Evolutionary conservation across 2,113 vertebrate genomes (phyloP).

Genomic region (Corythornis cristatus): DNA sequence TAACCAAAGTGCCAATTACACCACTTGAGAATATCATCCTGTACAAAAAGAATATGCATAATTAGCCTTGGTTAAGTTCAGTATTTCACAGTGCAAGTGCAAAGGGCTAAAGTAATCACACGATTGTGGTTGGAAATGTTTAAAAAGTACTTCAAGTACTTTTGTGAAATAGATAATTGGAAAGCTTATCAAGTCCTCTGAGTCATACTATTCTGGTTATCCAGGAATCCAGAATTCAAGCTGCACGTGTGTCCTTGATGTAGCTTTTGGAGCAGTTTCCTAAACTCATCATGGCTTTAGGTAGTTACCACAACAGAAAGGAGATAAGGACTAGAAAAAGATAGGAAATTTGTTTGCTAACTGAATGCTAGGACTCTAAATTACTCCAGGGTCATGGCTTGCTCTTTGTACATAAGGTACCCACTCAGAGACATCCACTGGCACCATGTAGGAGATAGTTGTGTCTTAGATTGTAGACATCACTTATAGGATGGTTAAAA

Average conservation of each 20-base stretch:
- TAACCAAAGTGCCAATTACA: neutral
- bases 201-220: neutral
- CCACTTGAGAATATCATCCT: constrained; percentile 26
- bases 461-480: neutral
- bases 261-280: neutral
- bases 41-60: constrained; percentile 8
- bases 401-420: neutral
- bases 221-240: constrained; percentile 1
- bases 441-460: neutral
- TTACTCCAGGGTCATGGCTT: neutral
- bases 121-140: neutral
- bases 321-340: neutral
- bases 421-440: neutral
- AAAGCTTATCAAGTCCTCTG: neutral
- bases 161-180: neutral
- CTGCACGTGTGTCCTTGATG: neutral
- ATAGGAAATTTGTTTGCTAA: neutral
- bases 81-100: constrained; percentile 15
- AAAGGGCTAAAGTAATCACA: constrained; percentile 16
- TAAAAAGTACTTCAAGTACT: constrained; percentile 1
- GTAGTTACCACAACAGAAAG: neutral
- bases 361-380: neutral
- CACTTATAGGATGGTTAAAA: neutral
- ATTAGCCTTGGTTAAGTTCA: constrained; percentile 22
- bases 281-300: neutral